phyloP scores from a whole-genome alignment of 2,113 vertebrate species.

The Amblyopsis rosae region DNA sequence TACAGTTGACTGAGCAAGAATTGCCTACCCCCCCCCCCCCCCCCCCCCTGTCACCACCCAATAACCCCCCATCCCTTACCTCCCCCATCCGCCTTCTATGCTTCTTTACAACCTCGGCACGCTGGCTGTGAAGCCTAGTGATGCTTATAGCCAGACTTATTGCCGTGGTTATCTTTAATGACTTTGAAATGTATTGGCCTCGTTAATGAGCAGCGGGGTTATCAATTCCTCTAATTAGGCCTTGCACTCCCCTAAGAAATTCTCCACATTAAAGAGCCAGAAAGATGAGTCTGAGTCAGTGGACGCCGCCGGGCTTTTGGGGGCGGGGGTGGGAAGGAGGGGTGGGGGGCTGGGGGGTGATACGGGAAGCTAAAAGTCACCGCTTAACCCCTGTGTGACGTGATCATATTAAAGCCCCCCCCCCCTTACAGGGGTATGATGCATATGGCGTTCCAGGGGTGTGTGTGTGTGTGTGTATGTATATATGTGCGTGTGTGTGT shows the following conservation, averaged over 20 bases:
- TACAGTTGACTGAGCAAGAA: constrained; percentile 92
- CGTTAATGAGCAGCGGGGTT: constrained; percentile 95
- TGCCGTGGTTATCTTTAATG: constrained; percentile 98
- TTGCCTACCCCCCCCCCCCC: constrained; percentile 75
- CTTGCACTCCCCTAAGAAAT: constrained; percentile 92
- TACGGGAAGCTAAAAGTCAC: constrained; percentile 58
- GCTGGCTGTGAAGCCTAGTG: constrained; percentile 85
- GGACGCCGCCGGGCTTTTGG: constrained; percentile 62
- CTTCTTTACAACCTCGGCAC: constrained; percentile 73
- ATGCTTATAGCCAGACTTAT: constrained; percentile 94
- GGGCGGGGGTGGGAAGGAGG: constrained; percentile 18
- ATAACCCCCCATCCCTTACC: constrained; percentile 4
- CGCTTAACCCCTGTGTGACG: constrained; percentile 47
- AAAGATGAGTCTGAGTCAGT: constrained; percentile 80
- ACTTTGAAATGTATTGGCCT: constrained; percentile 98
- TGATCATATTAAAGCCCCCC: constrained; percentile 70
- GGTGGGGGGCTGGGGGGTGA: background rate
- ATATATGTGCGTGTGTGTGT: background rate
- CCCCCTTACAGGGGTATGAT: constrained; percentile 44
- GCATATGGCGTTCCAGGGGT: constrained; percentile 60
- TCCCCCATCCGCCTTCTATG: constrained; percentile 33
- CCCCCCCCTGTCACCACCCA: background rate
- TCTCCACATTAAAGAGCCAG: constrained; percentile 86
- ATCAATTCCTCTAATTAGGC: constrained; percentile 99
- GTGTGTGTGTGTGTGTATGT: constrained; percentile 5